Percentiles rank a stretch among this genome's conserved stretches.
Evolutionary conservation across 2,113 vertebrate species (phyloP).

Genomic region (Orycteropus afer): DNA sequence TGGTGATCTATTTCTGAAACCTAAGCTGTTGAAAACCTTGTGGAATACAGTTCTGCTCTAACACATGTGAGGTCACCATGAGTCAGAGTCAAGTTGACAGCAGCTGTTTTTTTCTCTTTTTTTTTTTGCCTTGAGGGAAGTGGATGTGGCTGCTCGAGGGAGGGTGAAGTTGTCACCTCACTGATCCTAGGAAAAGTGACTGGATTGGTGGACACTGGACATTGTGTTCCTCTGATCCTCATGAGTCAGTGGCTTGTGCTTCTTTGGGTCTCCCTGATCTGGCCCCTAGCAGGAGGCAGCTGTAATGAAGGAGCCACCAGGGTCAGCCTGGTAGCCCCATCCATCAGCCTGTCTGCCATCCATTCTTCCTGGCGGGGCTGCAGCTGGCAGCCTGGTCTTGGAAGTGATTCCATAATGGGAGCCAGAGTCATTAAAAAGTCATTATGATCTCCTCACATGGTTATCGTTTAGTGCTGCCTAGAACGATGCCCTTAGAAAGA

Average conservation of each 20-base stretch:
- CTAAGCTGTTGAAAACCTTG: background rate
- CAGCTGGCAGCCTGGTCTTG: conserved; percentile 73
- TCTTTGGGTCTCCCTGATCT: background rate
- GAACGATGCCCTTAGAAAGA: background rate
- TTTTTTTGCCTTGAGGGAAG: background rate
- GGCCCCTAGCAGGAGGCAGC: background rate
- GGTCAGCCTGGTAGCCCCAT: conserved; percentile 63
- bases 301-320: background rate
- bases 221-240: background rate
- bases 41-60: background rate
- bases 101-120: background rate
- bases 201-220: background rate
- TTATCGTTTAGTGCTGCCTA: background rate
- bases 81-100: background rate
- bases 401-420: conserved; percentile 71
- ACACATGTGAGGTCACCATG: background rate
- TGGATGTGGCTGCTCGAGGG: background rate
- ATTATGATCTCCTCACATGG: conserved; percentile 59
- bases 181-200: background rate
- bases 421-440: conserved; percentile 72
- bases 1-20: background rate
- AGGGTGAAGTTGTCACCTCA: background rate
- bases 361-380: conserved; percentile 64
- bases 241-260: background rate
- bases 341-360: conserved; percentile 56